phyloP scores from a whole-genome alignment of 2,888 invertebrate genomes.

The Ichneumoninae sp. region DNA sequence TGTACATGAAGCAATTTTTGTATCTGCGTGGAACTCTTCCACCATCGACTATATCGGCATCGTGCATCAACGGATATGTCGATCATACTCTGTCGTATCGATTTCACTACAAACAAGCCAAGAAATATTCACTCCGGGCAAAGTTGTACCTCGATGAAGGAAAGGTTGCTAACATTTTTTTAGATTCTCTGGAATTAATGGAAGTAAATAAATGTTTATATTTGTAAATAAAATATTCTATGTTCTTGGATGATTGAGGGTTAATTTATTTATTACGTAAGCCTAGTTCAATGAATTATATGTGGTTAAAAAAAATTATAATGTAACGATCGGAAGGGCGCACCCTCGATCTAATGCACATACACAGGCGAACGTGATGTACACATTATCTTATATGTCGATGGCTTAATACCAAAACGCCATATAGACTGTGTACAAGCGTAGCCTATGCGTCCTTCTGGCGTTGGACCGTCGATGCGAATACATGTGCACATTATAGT shows the following conservation, averaged over 20 bases:
- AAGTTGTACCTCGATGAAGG: not conserved
- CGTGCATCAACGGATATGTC: not conserved
- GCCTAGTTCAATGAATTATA: not conserved
- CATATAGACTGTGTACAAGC: not conserved
- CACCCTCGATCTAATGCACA: slow-evolving; percentile 32
- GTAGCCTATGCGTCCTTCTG: not conserved
- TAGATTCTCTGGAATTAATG: not conserved
- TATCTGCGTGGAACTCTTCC: not conserved
- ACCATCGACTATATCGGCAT: not conserved
- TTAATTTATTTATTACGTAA: not conserved
- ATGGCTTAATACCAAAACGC: not conserved
- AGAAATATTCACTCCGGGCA: not conserved
- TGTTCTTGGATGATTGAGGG: not conserved
- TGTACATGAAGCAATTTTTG: not conserved
- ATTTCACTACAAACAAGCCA: not conserved
- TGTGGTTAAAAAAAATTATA: slow-evolving; percentile 21
- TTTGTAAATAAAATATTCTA: not conserved
- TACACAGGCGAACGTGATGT: not conserved
- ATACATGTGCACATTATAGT: slow-evolving; percentile 22
- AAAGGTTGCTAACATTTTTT: not conserved
- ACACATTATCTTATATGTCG: not conserved
- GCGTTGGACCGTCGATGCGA: not conserved
- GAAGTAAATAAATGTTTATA: not conserved
- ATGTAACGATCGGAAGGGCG: slow-evolving; percentile 25
- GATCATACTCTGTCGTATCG: not conserved